Percentiles rank a stretch among this genome's conserved stretches.
phyloP scores from a whole-genome alignment of 2,888 invertebrate genomes.

The Pristionchus entomophagus region DNA sequence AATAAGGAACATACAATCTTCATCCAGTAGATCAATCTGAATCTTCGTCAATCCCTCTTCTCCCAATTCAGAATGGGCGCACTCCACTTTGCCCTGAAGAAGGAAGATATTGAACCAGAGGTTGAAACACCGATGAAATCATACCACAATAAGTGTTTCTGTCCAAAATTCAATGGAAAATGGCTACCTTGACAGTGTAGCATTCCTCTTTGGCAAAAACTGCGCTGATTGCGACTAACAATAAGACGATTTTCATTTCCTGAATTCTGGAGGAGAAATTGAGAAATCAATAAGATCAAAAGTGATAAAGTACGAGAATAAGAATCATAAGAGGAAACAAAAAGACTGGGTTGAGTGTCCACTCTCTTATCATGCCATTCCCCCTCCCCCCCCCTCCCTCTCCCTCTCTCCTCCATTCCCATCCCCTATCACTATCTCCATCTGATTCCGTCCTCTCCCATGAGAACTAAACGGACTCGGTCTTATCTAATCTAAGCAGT shows the following conservation, averaged over 20 bases:
- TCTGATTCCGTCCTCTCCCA: conserved; percentile 13
- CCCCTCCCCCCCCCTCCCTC: not conserved
- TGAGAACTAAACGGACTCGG: not conserved
- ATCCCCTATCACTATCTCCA: not conserved
- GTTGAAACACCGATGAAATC: no score
- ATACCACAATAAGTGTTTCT: no score
- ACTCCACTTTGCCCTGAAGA: conserved; percentile 33
- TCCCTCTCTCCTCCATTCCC: conserved; percentile 18
- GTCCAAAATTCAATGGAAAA: no score
- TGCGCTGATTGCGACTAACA: not conserved
- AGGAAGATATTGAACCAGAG: no score
- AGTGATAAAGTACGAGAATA: not conserved
- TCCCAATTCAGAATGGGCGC: not conserved
- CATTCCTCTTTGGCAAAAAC: not conserved
- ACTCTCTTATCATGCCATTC: not conserved
- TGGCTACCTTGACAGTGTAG: conserved; percentile 32
- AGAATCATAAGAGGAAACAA: not conserved
- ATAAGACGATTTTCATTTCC: not conserved
- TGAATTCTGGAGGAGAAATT: not conserved
- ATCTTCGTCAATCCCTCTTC: conserved; percentile 9
- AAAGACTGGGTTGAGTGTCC: not conserved
- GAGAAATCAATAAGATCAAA: not conserved
- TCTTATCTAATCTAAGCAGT: conserved; percentile 1
- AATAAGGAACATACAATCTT: conserved; percentile 56
- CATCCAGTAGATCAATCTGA: conserved; percentile 61